Evolutionary conservation across 2,888 invertebrate species (phyloP).

Genomic region (Microctonus brassicae): DNA sequence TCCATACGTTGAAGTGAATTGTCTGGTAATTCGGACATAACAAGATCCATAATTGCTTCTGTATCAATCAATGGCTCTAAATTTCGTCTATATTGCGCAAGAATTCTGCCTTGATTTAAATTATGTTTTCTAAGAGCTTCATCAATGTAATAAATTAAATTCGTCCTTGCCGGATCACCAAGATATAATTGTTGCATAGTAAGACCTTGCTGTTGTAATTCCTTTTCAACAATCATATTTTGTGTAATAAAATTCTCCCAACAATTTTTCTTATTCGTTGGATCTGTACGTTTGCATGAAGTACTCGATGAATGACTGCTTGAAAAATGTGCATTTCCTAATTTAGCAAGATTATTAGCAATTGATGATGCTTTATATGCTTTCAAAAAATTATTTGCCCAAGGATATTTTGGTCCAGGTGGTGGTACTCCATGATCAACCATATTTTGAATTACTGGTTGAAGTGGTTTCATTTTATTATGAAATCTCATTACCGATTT

Average conservation of each 20-base stretch:
- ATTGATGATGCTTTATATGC: constrained; percentile 27
- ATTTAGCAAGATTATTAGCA: constrained; percentile 18
- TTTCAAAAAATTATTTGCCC: constrained; percentile 27
- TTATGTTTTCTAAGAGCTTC: neutral
- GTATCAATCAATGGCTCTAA: neutral
- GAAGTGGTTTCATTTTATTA: constrained; percentile 7
- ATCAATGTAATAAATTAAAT: constrained; percentile 33
- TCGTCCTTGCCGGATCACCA: constrained; percentile 33
- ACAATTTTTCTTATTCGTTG: neutral
- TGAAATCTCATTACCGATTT: constrained; percentile 24
- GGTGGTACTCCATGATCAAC: constrained; percentile 14
- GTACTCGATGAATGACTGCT: neutral
- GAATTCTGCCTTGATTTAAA: neutral
- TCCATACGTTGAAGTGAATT: no score
- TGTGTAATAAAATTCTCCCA: constrained; percentile 21
- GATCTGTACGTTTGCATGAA: neutral
- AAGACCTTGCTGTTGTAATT: constrained; percentile 24
- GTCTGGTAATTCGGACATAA: neutral
- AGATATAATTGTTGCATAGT: constrained; percentile 29
- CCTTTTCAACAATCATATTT: constrained; percentile 28
- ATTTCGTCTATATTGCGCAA: constrained; percentile 6
- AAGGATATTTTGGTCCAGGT: constrained; percentile 8
- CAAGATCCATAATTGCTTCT: neutral
- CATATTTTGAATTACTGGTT: constrained; percentile 3
- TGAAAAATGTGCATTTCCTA: constrained; percentile 22